Evolutionary conservation across 2,888 invertebrate genomes (phyloP).

Genomic region (Calameuta pallipes): DNA sequence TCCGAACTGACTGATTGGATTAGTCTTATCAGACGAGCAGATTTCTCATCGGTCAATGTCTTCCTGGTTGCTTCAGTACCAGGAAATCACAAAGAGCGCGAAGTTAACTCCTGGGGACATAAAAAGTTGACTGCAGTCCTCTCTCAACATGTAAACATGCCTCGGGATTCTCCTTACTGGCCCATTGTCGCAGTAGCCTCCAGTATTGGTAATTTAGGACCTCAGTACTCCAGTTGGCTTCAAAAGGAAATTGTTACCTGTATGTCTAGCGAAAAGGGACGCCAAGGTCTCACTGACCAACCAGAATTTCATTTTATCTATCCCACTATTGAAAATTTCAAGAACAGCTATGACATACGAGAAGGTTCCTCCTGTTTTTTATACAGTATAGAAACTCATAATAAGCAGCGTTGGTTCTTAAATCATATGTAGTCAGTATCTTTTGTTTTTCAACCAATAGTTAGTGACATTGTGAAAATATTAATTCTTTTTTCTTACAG

Average conservation of each 20-base stretch:
- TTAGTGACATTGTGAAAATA: constrained; percentile 5
- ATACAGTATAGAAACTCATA: constrained; percentile 80
- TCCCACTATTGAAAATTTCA: constrained; percentile 86
- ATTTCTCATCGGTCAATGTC: constrained; percentile 86
- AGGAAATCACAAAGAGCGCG: constrained; percentile 77
- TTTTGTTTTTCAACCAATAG: constrained; percentile 9
- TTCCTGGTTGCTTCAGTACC: constrained; percentile 88
- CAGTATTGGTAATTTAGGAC: constrained; percentile 89
- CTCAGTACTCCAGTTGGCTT: constrained; percentile 77
- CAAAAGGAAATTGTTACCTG: constrained; percentile 79
- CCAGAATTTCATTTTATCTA: constrained; percentile 77
- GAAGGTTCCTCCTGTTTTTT: constrained; percentile 91
- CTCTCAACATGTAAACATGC: constrained; percentile 72
- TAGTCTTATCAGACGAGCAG: constrained; percentile 78
- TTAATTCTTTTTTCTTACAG: constrained; percentile 65
- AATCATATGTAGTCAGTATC: constrained; percentile 78
- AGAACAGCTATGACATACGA: constrained; percentile 84
- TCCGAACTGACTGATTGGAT: constrained; percentile 79
- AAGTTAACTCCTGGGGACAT: constrained; percentile 73
- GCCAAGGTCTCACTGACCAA: constrained; percentile 68
- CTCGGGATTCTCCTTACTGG: constrained; percentile 70
- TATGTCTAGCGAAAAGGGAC: constrained; percentile 68
- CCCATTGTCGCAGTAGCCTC: constrained; percentile 88
- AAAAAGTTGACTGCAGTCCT: constrained; percentile 66
- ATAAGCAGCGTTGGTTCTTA: constrained; percentile 87